Base-by-base conservation (phyloP, 2,113 vertebrate species). In the Talpa occidentalis region DNA sequence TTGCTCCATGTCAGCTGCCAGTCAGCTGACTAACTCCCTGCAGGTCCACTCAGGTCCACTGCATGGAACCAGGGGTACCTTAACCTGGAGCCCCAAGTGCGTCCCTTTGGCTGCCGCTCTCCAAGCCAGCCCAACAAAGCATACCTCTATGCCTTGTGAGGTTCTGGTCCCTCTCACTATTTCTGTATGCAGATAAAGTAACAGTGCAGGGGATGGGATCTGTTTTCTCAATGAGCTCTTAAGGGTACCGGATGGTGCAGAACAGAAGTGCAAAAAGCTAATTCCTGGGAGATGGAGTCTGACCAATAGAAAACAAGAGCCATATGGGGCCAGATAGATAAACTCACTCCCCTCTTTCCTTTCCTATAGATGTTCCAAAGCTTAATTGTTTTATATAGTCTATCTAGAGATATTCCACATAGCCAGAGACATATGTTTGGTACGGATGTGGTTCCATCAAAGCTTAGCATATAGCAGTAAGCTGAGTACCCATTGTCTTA, bases 131-230 rank as follows among this genome's bases (percentile, higher is more conserved):
- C 49, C 15, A 69, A n/a, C 7, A 2, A 60, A 16, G 56, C 30
- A 14, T 2, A 24, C 0, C 10, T 64, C 14, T 54, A 60, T n/a
- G n/a, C n/a, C n/a, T n/a, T n/a, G n/a, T n/a, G n/a, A 26, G 0
- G 9, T 35, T 17, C 37, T 44, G 2, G 4, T 22, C 32, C 44
- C 9, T 67, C 42, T 73, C 26, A 17, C 3, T 60, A 40, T 10
- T 37, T 56, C 64, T 35, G 15, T 21, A 19, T 52, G n/a, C 11
- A 56, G 32, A 76, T 47, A 69, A 79, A 67, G 15, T 32, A n/a
- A 49, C 9, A 42, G 4, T 32, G 30, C 4, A 37, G 10, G 52
- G 16, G 7, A 73, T 6, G 82, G 24, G 21, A 28, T 52, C 24
- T 60, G 7, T 10, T 30, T 66, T 35, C 16, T 22, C 3, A 44